phyloP scores from a whole-genome alignment of 1,140 invertebrate genomes.

The Aphis gossypii region DNA sequence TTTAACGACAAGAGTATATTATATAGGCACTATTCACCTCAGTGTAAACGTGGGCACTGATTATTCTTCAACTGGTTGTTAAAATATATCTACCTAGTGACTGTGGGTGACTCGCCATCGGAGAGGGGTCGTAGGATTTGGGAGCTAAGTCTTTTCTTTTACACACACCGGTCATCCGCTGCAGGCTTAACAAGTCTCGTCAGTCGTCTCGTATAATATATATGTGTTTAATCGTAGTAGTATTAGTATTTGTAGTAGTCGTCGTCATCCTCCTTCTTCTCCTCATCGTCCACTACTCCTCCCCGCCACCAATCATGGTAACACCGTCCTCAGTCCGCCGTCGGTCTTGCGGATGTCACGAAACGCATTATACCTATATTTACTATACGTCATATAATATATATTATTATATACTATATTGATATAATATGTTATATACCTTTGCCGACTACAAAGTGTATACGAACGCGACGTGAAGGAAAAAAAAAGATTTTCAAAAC shows the following conservation, averaged over 20 bases:
- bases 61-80: background rate
- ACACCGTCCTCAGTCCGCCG: background rate
- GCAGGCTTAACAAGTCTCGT: background rate
- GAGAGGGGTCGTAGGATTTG: background rate
- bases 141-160: background rate
- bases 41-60: too few species aligned
- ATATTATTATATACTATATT: background rate
- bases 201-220: background rate
- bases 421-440: background rate
- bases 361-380: background rate
- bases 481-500: background rate
- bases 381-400: too few species aligned
- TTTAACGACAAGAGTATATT: too few species aligned
- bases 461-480: background rate
- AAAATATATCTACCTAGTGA: background rate
- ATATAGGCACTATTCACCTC: too few species aligned
- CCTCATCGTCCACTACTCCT: background rate
- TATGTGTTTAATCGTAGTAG: background rate
- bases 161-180: background rate
- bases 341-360: background rate
- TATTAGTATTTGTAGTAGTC: too few species aligned
- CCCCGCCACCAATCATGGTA: background rate
- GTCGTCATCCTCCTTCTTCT: background rate
- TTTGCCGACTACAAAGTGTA: background rate
- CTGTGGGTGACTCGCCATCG: background rate